A percentile compares a stretch with the other conserved stretches of the same genome.
These are phyloP conservation scores for Neoaliturus tenellus DNA, from an alignment of 2,888 invertebrate species.

Conservation along the genomic window DNA sequence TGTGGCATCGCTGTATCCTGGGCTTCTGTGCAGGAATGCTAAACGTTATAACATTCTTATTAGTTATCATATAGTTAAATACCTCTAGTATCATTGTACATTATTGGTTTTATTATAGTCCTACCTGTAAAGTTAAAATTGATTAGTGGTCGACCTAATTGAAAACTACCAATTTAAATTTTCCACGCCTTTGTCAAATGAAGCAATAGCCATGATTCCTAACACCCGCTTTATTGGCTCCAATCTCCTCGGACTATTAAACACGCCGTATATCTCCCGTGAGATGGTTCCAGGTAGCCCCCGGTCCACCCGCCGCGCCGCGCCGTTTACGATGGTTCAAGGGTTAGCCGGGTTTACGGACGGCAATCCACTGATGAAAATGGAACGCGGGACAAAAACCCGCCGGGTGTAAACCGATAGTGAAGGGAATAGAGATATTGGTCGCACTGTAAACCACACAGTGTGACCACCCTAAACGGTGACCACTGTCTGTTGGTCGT, in stretches of 20 bases:
- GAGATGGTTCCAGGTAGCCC: not conserved
- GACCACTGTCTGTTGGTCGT: not conserved
- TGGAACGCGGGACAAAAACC: not conserved
- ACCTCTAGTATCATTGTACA: no score
- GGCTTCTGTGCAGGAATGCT: no score
- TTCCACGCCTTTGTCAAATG: not conserved
- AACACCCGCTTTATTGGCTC: not conserved
- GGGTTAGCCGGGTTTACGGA: conserved; percentile 17
- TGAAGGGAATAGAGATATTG: not conserved
- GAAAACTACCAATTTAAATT: no score
- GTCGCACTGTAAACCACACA: not conserved
- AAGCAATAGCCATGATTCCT: not conserved
- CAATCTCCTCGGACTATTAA: not conserved
- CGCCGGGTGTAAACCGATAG: not conserved
- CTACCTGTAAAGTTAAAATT: no score
- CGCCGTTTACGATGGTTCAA: not conserved
- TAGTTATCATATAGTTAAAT: no score
- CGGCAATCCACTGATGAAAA: not conserved
- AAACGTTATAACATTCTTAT: no score
- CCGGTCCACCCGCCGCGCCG: not conserved
- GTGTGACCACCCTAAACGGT: not conserved
- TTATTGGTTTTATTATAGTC: no score
- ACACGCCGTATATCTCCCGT: not conserved
- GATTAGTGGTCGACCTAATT: no score
- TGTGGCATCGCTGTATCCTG: no score